These are phyloP conservation scores for Pachymerium ferrugineum DNA, from an alignment of 2,888 invertebrate genomes.

Conservation along the genomic window DNA sequence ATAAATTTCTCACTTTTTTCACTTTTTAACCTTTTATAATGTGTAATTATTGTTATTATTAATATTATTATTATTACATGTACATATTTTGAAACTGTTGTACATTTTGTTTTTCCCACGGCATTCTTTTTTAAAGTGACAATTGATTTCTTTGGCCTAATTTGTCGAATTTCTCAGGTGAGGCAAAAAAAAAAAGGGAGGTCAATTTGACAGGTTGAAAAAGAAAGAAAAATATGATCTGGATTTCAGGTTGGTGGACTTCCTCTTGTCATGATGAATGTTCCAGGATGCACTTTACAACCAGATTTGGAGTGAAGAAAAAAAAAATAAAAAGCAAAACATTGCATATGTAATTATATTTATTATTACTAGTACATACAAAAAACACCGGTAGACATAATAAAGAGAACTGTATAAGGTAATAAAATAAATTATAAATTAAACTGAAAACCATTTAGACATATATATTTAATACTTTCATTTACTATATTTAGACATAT, in stretches of 20 bases:
- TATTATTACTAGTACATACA: too few relatives aligned
- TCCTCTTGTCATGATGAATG: constrained; percentile 24
- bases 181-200: neutral
- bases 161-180: constrained; percentile 25
- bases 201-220: constrained; percentile 22
- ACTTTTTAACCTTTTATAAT: neutral
- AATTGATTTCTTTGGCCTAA: constrained; percentile 6
- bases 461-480: too few relatives aligned
- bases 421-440: too few relatives aligned
- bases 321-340: neutral
- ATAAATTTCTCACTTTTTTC: neutral
- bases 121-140: too few relatives aligned
- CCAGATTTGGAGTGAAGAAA: constrained; percentile 17
- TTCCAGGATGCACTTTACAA: constrained; percentile 3
- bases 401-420: too few relatives aligned
- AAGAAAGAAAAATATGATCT: constrained; percentile 24
- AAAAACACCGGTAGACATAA: too few relatives aligned
- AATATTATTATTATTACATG: too few relatives aligned
- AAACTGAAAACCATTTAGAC: too few relatives aligned
- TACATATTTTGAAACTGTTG: too few relatives aligned
- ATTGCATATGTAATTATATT: too few relatives aligned
- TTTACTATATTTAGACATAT: too few relatives aligned
- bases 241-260: constrained; percentile 23
- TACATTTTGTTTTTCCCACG: neutral
- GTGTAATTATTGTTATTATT: too few relatives aligned